These are phyloP conservation scores for Podotricha telesiphe DNA, from an alignment of 2,888 invertebrate genomes.

Conservation along the genomic window DNA sequence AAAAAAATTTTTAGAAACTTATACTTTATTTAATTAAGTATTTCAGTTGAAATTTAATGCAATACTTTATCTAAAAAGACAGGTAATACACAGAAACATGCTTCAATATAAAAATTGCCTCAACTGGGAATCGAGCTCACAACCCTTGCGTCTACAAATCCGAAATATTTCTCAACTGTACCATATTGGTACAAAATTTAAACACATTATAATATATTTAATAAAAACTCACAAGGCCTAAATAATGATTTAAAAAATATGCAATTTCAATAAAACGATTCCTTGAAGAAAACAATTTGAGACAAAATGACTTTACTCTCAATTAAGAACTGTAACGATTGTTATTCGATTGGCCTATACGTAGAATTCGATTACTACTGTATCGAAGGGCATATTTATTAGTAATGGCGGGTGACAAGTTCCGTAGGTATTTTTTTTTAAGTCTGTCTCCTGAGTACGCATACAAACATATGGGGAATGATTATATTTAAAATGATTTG, in stretches of 20 bases:
- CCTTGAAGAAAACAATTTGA: constrained; percentile 21
- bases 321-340: constrained; percentile 33
- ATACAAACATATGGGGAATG: no score
- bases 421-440: background rate
- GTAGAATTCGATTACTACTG: constrained; percentile 21
- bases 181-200: background rate
- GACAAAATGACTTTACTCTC: constrained; percentile 27
- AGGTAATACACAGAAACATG: no score
- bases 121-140: background rate
- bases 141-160: background rate
- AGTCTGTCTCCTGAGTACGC: no score
- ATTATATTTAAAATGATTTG: no score
- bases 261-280: constrained; percentile 28
- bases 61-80: no score
- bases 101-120: background rate
- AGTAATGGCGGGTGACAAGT: background rate
- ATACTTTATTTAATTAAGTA: no score
- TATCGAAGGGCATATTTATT: constrained; percentile 4
- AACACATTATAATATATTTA: constrained; percentile 9
- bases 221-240: background rate
- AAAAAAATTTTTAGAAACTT: no score
- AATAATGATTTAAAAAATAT: constrained; percentile 6
- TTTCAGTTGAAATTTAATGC: no score
- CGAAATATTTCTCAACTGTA: background rate
- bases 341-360: constrained; percentile 23